Conservation (phyloP, 2,113 vertebrate genomes). For the Lagopus muta region DNA sequence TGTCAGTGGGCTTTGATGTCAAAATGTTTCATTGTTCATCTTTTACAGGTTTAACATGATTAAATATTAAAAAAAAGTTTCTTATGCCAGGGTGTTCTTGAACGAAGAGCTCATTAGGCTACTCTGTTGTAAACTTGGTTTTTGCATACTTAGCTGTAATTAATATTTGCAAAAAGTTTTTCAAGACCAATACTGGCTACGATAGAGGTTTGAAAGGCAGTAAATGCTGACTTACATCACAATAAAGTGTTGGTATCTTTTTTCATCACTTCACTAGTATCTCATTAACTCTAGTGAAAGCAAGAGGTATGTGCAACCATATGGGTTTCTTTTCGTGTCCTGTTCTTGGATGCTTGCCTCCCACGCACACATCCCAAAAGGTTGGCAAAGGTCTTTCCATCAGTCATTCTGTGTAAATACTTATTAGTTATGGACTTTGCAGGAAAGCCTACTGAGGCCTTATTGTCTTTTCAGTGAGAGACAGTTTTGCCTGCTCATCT, state of each 20-base stretch:
- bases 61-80: not conserved
- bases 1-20: no score
- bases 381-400: not conserved
- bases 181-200: not conserved
- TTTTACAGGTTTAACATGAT: not conserved
- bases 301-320: not conserved
- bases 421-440: conserved; percentile 47
- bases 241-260: not conserved
- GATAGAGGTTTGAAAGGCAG: not conserved
- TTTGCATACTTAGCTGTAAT: not conserved
- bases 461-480: conserved; percentile 46
- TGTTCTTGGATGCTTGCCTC: not conserved
- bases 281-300: not conserved
- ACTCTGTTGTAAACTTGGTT: no score
- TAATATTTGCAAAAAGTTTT: not conserved
- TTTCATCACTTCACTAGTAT: not conserved
- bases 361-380: not conserved
- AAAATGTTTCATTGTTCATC: not conserved
- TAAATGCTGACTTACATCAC: not conserved
- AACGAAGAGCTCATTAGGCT: not conserved
- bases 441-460: conserved; percentile 37
- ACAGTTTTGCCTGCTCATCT: conserved; percentile 68
- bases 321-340: not conserved
- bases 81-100: not conserved
- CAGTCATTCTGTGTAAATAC: conserved; percentile 32